phyloP scores from a whole-genome alignment of 1,140 invertebrate genomes.

The Rhysida immarginata region DNA sequence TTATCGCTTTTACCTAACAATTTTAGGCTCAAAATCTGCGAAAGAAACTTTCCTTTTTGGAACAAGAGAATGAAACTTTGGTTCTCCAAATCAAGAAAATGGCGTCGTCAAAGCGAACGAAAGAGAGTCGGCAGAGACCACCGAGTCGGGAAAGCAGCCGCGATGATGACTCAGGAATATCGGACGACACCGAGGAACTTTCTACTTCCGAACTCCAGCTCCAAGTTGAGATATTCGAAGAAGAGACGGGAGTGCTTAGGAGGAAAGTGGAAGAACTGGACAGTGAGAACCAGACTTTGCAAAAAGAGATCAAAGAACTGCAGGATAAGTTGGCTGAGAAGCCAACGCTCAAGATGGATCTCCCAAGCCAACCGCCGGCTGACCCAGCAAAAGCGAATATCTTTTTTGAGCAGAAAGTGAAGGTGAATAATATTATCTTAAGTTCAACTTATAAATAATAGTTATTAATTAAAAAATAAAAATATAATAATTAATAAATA shows the following conservation, averaged over 20 bases:
- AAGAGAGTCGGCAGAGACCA: constrained; percentile 16
- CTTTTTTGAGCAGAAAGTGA: constrained; percentile 49
- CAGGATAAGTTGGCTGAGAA: constrained; percentile 13
- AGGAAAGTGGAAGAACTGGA: constrained; percentile 71
- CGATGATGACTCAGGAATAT: constrained; percentile 54
- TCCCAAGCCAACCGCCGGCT: constrained; percentile 21
- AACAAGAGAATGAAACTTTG: constrained; percentile 86
- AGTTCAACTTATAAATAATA: too few relatives aligned
- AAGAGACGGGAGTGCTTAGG: constrained; percentile 62
- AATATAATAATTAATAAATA: too few relatives aligned
- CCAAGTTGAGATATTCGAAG: constrained; percentile 72
- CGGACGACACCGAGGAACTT: constrained; percentile 49
- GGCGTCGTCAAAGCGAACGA: constrained; percentile 37
- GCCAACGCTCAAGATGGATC: constrained; percentile 14
- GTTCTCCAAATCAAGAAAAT: constrained; percentile 85
- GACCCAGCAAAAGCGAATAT: constrained; percentile 27
- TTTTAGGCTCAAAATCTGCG: constrained; percentile 61
- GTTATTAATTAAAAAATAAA: too few relatives aligned
- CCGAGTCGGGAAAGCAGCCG: constrained; percentile 23
- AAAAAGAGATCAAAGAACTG: constrained; percentile 48
- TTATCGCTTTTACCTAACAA: neutral
- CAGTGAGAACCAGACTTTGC: constrained; percentile 54
- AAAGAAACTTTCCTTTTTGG: constrained; percentile 69
- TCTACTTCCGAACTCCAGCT: constrained; percentile 51
- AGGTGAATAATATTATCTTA: too few relatives aligned